Conservation (phyloP, 1,140 invertebrate genomes). For the Ectropis grisescens region DNA sequence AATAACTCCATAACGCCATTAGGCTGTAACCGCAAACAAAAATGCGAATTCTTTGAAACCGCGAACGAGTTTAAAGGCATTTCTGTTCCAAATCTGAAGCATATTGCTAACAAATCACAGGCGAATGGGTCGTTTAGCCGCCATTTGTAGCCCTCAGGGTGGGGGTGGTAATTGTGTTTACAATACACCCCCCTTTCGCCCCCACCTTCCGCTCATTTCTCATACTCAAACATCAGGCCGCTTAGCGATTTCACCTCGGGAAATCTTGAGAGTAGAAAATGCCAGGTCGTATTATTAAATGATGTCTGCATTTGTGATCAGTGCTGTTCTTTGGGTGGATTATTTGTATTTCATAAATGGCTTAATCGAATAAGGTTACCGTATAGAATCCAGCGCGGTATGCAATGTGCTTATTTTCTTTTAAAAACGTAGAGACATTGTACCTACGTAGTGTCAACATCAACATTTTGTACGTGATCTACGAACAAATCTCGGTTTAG, state of each 20-base stretch:
- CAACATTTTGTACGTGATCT: no score
- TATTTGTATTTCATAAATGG: no score
- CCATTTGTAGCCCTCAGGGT: constrained; percentile 48
- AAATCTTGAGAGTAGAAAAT: constrained; percentile 31
- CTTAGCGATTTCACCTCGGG: constrained; percentile 40
- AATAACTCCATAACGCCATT: constrained; percentile 1
- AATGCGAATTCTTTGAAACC: constrained; percentile 7
- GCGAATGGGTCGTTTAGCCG: constrained; percentile 63
- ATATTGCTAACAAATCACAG: constrained; percentile 67
- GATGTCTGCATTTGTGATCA: no score
- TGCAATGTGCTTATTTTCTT: no score
- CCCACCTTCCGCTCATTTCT: constrained; percentile 13
- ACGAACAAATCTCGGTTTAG: no score
- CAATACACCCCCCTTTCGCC: constrained; percentile 2
- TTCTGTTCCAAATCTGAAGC: constrained; percentile 52
- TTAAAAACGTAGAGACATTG: no score
- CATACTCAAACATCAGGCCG: constrained; percentile 36
- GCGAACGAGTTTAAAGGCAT: constrained; percentile 36
- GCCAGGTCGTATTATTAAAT: constrained; percentile 6
- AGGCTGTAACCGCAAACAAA: constrained; percentile 8
- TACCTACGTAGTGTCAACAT: no score
- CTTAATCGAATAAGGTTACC: no score
- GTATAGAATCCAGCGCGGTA: no score
- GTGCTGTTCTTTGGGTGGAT: no score
- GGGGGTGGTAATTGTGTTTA: constrained; percentile 60